A percentile compares a stretch with the other conserved stretches of the same genome.
These are phyloP conservation scores for Gymnoscopelus braueri DNA, from an alignment of 2,797 vertebrate genomes.

Conservation along the genomic window DNA sequence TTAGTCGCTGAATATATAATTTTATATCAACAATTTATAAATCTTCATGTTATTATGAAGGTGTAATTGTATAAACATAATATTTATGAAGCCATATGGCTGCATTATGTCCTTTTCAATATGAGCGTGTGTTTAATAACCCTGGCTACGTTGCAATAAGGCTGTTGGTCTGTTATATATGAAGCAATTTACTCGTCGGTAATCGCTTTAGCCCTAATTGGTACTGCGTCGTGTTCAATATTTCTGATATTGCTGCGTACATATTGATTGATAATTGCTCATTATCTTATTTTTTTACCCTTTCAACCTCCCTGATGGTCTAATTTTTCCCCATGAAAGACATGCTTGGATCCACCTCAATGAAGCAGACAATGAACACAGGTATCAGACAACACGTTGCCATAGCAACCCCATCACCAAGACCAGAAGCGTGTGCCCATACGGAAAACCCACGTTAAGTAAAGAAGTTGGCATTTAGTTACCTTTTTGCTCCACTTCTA, in stretches of 20 bases:
- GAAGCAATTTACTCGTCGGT: too few relatives aligned
- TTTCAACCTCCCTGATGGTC: background rate
- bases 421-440: slow-evolving; percentile 23
- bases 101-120: too few relatives aligned
- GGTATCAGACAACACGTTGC: slow-evolving; percentile 19
- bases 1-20: too few relatives aligned
- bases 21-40: too few relatives aligned
- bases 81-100: too few relatives aligned
- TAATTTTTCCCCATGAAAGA: slow-evolving; percentile 67
- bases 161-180: too few relatives aligned
- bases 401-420: slow-evolving; percentile 57
- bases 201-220: background rate
- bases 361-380: slow-evolving; percentile 34
- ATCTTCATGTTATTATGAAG: too few relatives aligned
- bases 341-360: slow-evolving; percentile 36
- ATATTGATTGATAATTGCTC: slow-evolving; percentile 4
- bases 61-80: too few relatives aligned
- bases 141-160: too few relatives aligned
- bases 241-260: background rate
- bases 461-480: slow-evolving; percentile 92
- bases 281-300: background rate
- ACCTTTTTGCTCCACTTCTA: slow-evolving; percentile 99
- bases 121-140: too few relatives aligned
- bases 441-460: slow-evolving; percentile 52
- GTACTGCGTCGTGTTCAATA: background rate